These are phyloP conservation scores for Entosphenus tridentatus DNA, from an alignment of 2,113 vertebrate species.

Conservation along the genomic window DNA sequence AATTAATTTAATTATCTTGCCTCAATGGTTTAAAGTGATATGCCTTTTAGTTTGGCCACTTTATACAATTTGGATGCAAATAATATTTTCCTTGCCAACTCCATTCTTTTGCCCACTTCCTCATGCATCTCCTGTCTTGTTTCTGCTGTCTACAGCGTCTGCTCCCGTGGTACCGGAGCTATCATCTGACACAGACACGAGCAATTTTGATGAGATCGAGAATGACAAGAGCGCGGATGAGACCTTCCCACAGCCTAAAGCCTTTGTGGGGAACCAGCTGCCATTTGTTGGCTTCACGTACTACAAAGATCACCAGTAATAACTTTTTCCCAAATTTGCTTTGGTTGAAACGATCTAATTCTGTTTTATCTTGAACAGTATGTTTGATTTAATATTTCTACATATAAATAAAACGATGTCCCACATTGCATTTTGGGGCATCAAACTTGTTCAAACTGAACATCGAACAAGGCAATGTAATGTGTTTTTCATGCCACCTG, in stretches of 20 bases:
- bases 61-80: not conserved
- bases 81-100: not conserved
- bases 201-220: slow-evolving; percentile 95
- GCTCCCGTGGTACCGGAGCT: slow-evolving; percentile 91
- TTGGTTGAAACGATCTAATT: too few relatives aligned
- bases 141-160: slow-evolving; percentile 29
- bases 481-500: too few relatives aligned
- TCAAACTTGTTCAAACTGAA: too few relatives aligned
- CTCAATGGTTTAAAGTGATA: not conserved
- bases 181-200: slow-evolving; percentile 90
- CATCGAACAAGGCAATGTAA: too few relatives aligned
- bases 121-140: not conserved
- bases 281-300: slow-evolving; percentile 97
- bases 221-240: slow-evolving; percentile 88
- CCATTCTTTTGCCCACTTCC: not conserved
- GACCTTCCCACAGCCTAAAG: slow-evolving; percentile 82
- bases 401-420: too few relatives aligned
- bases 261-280: slow-evolving; percentile 88
- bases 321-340: too few relatives aligned
- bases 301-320: slow-evolving; percentile 82
- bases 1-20: not conserved
- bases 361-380: too few relatives aligned
- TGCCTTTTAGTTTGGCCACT: not conserved
- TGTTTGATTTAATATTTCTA: too few relatives aligned
- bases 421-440: too few relatives aligned